phyloP scores from a whole-genome alignment of 2,888 invertebrate species.

The Tipula lateralis region DNA sequence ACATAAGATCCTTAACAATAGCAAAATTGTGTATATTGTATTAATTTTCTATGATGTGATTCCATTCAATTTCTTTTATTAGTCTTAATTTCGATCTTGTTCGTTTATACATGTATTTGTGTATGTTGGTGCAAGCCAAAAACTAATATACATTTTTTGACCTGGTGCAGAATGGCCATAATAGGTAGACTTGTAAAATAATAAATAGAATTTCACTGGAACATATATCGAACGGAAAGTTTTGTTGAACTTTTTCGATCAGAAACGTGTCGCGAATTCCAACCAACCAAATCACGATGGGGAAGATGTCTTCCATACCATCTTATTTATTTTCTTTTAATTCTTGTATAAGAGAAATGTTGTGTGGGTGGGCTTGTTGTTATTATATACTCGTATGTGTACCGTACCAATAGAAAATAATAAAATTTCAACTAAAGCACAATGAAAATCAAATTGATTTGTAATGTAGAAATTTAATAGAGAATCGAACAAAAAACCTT shows the following conservation, averaged over 20 bases:
- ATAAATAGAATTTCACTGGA: not conserved
- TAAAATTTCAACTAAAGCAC: not conserved
- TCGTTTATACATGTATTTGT: not conserved
- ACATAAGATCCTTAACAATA: not conserved
- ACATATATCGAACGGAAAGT: not conserved
- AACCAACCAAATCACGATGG: not conserved
- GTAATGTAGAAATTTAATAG: conserved; percentile 19
- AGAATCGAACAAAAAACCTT: not conserved
- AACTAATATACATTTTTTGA: not conserved
- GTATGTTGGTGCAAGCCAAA: not conserved
- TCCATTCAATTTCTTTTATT: not conserved
- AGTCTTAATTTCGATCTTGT: not conserved
- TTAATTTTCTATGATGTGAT: not conserved
- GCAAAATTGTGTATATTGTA: not conserved
- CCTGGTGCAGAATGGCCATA: not conserved
- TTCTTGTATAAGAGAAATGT: not conserved
- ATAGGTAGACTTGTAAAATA: not conserved
- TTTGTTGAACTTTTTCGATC: not conserved
- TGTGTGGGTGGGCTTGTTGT: not conserved
- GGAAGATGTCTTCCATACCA: not conserved
- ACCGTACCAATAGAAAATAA: not conserved
- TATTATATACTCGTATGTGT: not conserved
- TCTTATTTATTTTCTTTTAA: conserved; percentile 6
- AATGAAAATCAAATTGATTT: conserved; percentile 13
- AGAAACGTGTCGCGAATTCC: not conserved